Conservation (phyloP, 64 coral and sea anemone genomes). For the Porites lutea region DNA sequence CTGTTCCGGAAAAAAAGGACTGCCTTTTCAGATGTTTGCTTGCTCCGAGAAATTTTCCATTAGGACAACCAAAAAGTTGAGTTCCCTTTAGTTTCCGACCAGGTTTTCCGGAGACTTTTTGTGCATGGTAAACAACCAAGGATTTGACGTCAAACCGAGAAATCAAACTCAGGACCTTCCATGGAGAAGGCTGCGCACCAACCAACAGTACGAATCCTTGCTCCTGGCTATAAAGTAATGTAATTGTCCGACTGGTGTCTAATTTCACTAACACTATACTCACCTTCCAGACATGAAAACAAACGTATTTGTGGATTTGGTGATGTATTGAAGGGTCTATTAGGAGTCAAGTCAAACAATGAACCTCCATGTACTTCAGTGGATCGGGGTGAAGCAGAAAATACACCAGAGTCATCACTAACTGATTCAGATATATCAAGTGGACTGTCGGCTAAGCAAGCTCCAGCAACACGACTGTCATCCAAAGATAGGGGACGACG, state of each 20-base stretch:
- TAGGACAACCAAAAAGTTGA: too few species aligned
- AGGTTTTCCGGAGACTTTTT: too few species aligned
- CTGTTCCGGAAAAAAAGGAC: too few species aligned
- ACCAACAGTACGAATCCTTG: too few species aligned
- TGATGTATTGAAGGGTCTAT: neutral
- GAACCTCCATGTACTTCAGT: neutral
- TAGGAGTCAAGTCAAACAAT: neutral
- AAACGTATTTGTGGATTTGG: neutral
- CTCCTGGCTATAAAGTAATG: neutral
- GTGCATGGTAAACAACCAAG: too few species aligned
- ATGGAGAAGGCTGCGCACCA: too few species aligned
- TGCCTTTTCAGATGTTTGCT: too few species aligned
- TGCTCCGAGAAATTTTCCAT: too few species aligned
- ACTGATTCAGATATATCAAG: neutral
- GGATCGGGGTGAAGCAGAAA: neutral
- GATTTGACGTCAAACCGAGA: too few species aligned
- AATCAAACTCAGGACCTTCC: too few species aligned
- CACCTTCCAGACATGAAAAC: constrained; percentile 2
- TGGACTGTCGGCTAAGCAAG: neutral
- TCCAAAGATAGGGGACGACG: constrained; percentile 17
- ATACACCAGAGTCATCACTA: neutral
- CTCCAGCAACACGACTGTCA: constrained; percentile 18
- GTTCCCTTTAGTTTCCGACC: too few species aligned
- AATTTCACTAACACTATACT: neutral
- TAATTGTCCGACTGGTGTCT: too few species aligned